Evolutionary conservation across 2,797 vertebrate genomes (phyloP).

Genomic region (Lacerta bilineata): DNA sequence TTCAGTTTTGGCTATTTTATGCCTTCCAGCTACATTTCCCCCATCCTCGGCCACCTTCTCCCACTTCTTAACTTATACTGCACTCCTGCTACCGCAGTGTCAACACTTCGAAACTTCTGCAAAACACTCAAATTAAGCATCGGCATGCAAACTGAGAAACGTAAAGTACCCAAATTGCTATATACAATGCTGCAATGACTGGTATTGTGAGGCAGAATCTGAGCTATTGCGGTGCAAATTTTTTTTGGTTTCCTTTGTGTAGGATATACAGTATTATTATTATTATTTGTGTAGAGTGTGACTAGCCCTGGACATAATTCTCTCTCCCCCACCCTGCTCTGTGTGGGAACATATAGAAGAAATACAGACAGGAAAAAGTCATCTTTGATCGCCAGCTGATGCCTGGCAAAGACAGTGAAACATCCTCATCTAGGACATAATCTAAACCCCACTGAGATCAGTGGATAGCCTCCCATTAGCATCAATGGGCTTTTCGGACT

Average conservation of each 20-base stretch:
- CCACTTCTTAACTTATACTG: background rate
- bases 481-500: background rate
- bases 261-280: no score
- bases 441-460: background rate
- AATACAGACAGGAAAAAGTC: constrained; percentile 22
- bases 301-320: background rate
- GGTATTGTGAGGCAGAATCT: background rate
- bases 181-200: background rate
- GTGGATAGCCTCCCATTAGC: constrained; percentile 15
- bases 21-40: background rate
- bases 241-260: background rate
- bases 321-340: background rate
- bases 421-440: constrained; percentile 12
- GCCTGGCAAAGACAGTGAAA: accelerated
- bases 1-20: background rate
- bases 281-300: background rate
- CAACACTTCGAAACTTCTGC: background rate
- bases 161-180: background rate
- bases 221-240: background rate
- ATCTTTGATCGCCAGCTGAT: constrained; percentile 18
- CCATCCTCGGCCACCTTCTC: background rate
- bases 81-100: background rate
- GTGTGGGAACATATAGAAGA: background rate
- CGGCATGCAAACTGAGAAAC: background rate
- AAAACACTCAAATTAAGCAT: background rate